Conservation (phyloP, 2,797 vertebrate species). For the Enteromius mattozi region DNA sequence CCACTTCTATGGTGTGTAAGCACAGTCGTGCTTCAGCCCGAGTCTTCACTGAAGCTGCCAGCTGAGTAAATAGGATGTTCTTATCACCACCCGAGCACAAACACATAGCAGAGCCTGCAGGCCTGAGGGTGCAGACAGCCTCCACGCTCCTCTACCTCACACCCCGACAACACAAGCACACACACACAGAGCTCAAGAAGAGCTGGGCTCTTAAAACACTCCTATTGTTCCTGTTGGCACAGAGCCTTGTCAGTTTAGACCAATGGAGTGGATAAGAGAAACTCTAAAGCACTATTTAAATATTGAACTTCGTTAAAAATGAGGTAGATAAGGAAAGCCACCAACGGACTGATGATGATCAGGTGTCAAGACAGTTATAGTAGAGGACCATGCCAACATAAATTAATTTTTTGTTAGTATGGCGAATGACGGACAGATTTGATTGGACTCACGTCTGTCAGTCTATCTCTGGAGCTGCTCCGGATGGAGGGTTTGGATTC, state of each 20-base stretch:
- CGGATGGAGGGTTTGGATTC: slow-evolving; percentile 88
- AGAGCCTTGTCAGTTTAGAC: slow-evolving; percentile 39
- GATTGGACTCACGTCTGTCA: slow-evolving; percentile 87
- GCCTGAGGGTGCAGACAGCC: slow-evolving; percentile 42
- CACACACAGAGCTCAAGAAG: slow-evolving; percentile 26
- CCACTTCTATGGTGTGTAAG: slow-evolving; percentile 41
- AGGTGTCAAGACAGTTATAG: neutral
- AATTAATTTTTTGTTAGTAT: neutral
- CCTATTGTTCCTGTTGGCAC: slow-evolving; percentile 43
- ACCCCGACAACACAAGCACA: slow-evolving; percentile 29
- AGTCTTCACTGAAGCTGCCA: slow-evolving; percentile 52
- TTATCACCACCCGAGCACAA: slow-evolving; percentile 53
- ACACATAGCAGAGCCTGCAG: slow-evolving; percentile 41
- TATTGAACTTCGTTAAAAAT: slow-evolving; percentile 36
- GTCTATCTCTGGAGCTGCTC: slow-evolving; percentile 89
- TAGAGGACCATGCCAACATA: neutral
- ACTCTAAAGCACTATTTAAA: slow-evolving; percentile 42
- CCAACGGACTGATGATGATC: slow-evolving; percentile 24
- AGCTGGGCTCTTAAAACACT: slow-evolving; percentile 31
- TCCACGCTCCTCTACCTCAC: slow-evolving; percentile 49
- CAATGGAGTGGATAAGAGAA: slow-evolving; percentile 40
- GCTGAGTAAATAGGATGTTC: slow-evolving; percentile 57
- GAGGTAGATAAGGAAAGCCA: slow-evolving; percentile 20
- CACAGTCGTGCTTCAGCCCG: slow-evolving; percentile 43
- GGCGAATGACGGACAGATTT: neutral